These are phyloP conservation scores for Mellivora capensis DNA, from an alignment of 2,113 vertebrate genomes.

Conservation along the genomic window DNA sequence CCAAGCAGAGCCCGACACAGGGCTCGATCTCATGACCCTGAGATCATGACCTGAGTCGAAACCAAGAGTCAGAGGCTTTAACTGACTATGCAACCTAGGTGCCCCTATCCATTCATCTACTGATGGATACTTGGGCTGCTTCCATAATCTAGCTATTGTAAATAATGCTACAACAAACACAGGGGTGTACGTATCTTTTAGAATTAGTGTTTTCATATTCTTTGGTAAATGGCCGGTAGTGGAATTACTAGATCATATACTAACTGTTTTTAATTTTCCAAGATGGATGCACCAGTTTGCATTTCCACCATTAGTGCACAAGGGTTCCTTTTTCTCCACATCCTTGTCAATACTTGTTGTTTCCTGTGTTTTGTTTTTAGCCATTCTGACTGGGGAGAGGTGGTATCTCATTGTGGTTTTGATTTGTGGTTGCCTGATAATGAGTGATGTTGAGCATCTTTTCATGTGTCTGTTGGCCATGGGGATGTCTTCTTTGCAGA, in stretches of 20 bases:
- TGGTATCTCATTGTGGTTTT: neutral
- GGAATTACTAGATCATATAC: neutral
- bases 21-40: neutral
- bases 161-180: neutral
- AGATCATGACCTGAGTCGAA: neutral
- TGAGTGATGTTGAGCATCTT: neutral
- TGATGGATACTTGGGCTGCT: neutral
- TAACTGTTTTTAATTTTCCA: neutral
- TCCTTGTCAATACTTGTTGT: neutral
- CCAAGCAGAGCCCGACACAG: neutral
- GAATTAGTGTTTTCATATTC: neutral
- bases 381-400: neutral
- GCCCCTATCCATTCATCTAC: neutral
- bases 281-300: neutral
- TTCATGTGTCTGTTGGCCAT: neutral
- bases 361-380: neutral
- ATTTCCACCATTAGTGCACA: neutral
- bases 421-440: neutral
- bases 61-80: neutral
- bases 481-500: neutral
- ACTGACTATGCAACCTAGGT: neutral
- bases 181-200: no score
- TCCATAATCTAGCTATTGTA: neutral
- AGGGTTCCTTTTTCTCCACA: neutral
- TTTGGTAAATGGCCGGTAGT: neutral